Evolutionary conservation across 92 coral and sea anemone genomes (phyloP), one percentile per base, ranked within the genome.

Genomic region (Palythoa grandiflora): DNA sequence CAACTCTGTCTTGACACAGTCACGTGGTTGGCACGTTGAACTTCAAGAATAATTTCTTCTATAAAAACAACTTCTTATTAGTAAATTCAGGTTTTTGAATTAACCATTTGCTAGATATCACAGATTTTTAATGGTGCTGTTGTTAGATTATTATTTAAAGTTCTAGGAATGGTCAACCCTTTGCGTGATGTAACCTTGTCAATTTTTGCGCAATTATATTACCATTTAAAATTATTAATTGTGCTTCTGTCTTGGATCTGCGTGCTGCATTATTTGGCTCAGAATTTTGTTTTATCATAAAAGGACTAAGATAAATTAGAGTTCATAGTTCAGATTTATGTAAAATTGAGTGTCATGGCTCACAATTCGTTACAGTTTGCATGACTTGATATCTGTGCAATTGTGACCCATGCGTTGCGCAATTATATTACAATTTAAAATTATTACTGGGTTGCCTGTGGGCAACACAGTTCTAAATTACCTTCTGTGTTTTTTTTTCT

Each of bases 11-110:
- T 16, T 63, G 72, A 59, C 73, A 57, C 44, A 12, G 61, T 81
- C 86, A 81, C 86, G 86, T 81, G 86, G 63, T 21, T 21, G 1
- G 10, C 10, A 63, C 70, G 6, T 44, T 44, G 50, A 44, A 44
- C 50, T 44, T 5, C 6, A 2, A 44, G 50, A 44, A 44, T 44
- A 44, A 44, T 44, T 44, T 44, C 7, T 8, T 44, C 50, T 8
- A 44, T 44, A 5, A 44, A 44, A 40, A 44, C 6, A 44, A 44
- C 50, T 44, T 44, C 7, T 44, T 44, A 44, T 44, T 3, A 44
- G 5, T 3, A 44, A 44, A 44, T 44, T 44, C 50, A 8, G 5
- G 50, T 3, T 44, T 28, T 44, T 2, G 50, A 5, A 44, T 1
- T 44, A 1, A 0, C 20, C 5, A 7, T 4, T n/a, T 55, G 14